Percentiles rank a stretch among this genome's conserved stretches.
These are phyloP conservation scores for Marasmarcha lunaedactyla DNA, from an alignment of 2,888 invertebrate species.

Conservation along the genomic window DNA sequence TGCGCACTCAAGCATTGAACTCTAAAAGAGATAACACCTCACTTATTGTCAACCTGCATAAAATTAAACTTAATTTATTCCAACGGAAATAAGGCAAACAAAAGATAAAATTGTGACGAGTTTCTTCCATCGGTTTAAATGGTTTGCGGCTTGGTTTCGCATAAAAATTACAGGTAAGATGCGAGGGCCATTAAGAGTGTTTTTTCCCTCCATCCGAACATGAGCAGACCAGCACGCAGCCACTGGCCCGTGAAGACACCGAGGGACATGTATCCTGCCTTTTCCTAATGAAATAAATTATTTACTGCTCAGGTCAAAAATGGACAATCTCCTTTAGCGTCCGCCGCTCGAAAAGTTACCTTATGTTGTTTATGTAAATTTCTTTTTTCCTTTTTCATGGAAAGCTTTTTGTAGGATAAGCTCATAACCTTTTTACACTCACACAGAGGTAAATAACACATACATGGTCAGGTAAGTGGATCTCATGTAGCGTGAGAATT, in stretches of 20 bases:
- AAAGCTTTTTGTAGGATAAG: conserved; percentile 31
- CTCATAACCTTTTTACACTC: conserved; percentile 46
- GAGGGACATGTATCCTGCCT: conserved; percentile 68
- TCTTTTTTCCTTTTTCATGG: conserved; percentile 10
- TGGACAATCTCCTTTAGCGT: conserved; percentile 16
- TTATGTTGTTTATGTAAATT: conserved; percentile 1
- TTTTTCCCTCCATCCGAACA: conserved; percentile 58
- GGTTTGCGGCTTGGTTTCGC: conserved; percentile 45
- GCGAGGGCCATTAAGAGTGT: conserved; percentile 31
- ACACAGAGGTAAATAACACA: conserved; percentile 19
- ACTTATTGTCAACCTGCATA: conserved; percentile 6
- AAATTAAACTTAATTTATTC: conserved; percentile 40
- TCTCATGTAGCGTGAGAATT: conserved; percentile 36
- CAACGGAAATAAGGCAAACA: conserved; percentile 43
- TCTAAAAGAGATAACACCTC: background rate
- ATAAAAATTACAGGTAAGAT: conserved; percentile 41
- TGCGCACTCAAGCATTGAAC: background rate
- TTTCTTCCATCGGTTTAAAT: conserved; percentile 42
- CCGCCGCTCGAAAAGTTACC: conserved; percentile 15
- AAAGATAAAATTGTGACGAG: conserved; percentile 50
- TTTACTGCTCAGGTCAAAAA: conserved; percentile 19
- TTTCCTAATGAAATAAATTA: conserved; percentile 68
- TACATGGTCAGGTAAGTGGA: no score
- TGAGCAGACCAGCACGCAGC: conserved; percentile 33
- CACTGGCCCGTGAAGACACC: conserved; percentile 58